Evolutionary conservation across 1,140 invertebrate species (phyloP), one percentile per base, ranked within the genome.

Genomic region (Solenopsis invicta): DNA sequence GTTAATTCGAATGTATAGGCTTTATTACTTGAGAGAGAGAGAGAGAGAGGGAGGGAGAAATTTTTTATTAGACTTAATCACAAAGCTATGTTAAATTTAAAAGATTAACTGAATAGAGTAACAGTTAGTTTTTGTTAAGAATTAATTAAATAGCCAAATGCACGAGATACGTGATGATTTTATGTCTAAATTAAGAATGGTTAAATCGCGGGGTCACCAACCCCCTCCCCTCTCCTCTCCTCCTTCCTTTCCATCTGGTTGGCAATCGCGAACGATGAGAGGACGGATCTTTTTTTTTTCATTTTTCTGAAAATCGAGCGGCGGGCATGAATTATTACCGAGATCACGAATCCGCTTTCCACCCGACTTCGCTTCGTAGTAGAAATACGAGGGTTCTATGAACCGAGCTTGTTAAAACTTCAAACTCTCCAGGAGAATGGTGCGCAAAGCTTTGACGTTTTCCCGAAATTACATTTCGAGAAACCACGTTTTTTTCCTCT

Each of bases 371-470:
- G 69, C 48, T 84, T 84, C 80, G 80, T 71, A 61, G 80, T 84
- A 84, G 69, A 84, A 75, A 84, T 84, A 84, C 69, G 80, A 84
- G 80, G 80, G 69, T 84, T 84, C 80, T 84, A 84, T 84, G 69
- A 84, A 84, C 80, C 69, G 69, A 84, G 80, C 69, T 84, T 84
- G 80, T 84, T 84, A 84, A 84, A 84, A 84, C 69, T 84, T 84
- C 80, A 84, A 56, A 24, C 69, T 48, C 69, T 84, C 69, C 54
- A 18, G 16, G 16, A 61, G 69, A 62, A 74, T 72, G 54, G 69
- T 41, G 69, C 29, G 69, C 80, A 75, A 84, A 84, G 80, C 80
- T 84, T 84, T 84, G 80, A 84, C 69, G 69, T 74, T 84, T 84
- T 74, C 71, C 69, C 72, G 71, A 84, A 84, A 84, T 84, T 74